phyloP scores from a whole-genome alignment of 2,797 vertebrate genomes.

The Tapirus indicus region DNA sequence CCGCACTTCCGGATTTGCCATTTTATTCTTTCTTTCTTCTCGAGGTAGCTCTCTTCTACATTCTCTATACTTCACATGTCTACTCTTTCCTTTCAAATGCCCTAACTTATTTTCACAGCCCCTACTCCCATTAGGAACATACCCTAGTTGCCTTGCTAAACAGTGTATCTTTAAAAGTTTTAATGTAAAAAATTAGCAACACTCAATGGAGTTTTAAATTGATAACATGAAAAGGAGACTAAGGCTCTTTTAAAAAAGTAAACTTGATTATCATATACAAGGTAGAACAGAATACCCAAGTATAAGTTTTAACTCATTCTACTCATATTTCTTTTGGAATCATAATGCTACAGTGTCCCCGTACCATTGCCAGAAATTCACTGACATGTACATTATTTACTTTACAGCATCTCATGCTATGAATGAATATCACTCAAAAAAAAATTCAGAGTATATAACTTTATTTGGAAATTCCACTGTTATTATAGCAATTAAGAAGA shows the following conservation, averaged over 20 bases:
- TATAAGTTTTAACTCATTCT: background rate
- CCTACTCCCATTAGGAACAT: background rate
- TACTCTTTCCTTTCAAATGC: background rate
- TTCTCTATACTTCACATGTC: constrained; percentile 13
- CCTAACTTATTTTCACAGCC: background rate
- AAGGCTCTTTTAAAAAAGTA: background rate
- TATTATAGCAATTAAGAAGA: constrained; percentile 3
- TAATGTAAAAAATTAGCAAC: constrained; percentile 16
- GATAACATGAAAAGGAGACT: background rate
- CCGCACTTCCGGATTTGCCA: background rate
- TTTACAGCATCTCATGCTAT: background rate
- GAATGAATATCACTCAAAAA: background rate
- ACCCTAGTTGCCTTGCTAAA: background rate
- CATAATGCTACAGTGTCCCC: background rate
- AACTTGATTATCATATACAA: background rate
- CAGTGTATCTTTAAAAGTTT: constrained; percentile 25
- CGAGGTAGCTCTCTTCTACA: background rate
- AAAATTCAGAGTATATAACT: background rate
- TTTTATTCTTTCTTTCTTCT: background rate
- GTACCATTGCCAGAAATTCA: background rate
- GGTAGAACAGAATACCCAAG: background rate
- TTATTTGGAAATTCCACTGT: constrained; percentile 11
- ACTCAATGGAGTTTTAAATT: constrained; percentile 33
- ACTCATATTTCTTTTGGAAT: background rate
- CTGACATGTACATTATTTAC: background rate